phyloP scores from a whole-genome alignment of 1,140 invertebrate genomes.

The Chironomus striatipennis region DNA sequence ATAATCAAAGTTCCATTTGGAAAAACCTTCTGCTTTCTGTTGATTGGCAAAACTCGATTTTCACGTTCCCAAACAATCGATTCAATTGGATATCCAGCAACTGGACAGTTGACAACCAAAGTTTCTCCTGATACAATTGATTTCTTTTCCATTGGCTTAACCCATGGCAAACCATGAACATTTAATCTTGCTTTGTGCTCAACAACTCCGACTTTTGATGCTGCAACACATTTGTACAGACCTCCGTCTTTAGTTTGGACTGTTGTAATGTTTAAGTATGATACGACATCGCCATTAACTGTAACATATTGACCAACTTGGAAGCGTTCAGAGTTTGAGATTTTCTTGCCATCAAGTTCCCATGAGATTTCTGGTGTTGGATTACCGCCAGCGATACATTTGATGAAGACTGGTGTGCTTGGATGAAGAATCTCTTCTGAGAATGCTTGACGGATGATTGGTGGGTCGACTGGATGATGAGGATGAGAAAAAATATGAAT shows the following conservation, averaged over 20 bases:
- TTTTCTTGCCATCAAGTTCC: slow-evolving; percentile 81
- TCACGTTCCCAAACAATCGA: slow-evolving; percentile 85
- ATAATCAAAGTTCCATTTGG: slow-evolving; percentile 90
- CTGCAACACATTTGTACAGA: slow-evolving; percentile 83
- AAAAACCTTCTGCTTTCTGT: slow-evolving; percentile 90
- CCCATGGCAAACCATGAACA: slow-evolving; percentile 84
- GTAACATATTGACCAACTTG: slow-evolving; percentile 79
- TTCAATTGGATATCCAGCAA: slow-evolving; percentile 89
- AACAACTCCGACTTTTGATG: slow-evolving; percentile 82
- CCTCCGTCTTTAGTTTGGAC: slow-evolving; percentile 90
- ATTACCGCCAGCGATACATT: slow-evolving; percentile 72
- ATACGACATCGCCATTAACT: slow-evolving; percentile 84
- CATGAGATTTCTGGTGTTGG: slow-evolving; percentile 91
- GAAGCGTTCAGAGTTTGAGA: slow-evolving; percentile 68
- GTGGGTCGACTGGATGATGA: slow-evolving; percentile 62
- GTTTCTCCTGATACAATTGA: slow-evolving; percentile 88
- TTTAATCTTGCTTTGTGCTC: slow-evolving; percentile 82
- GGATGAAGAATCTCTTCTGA: slow-evolving; percentile 79
- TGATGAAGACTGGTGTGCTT: slow-evolving; percentile 73
- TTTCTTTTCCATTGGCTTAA: slow-evolving; percentile 87
- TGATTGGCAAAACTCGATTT: slow-evolving; percentile 73
- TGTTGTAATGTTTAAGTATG: slow-evolving; percentile 85
- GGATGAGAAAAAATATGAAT: not conserved
- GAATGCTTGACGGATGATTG: slow-evolving; percentile 78
- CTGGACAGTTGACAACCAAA: slow-evolving; percentile 80